phyloP scores from a whole-genome alignment of 2,888 invertebrate genomes.

The Tenodera sinensis region DNA sequence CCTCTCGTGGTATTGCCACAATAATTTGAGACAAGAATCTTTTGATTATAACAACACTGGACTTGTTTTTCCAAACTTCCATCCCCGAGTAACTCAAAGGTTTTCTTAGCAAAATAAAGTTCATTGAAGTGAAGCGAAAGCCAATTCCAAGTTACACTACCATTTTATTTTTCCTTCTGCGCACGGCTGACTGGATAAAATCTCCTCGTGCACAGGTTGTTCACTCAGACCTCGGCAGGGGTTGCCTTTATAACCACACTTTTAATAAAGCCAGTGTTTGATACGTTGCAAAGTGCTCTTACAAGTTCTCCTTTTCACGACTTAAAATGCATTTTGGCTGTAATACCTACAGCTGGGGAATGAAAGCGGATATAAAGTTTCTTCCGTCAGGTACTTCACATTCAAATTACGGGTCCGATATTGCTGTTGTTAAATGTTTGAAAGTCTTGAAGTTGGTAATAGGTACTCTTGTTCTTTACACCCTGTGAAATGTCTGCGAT shows the following conservation, averaged over 20 bases:
- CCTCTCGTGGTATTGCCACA: no score
- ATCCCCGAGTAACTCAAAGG: no score
- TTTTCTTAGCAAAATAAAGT: no score
- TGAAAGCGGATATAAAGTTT: neutral
- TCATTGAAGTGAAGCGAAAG: no score
- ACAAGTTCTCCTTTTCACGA: neutral
- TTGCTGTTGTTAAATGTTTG: neutral
- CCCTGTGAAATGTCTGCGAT: neutral
- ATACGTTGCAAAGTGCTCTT: neutral
- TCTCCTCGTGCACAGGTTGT: neutral
- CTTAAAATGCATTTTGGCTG: neutral
- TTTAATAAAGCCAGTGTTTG: neutral
- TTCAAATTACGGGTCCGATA: neutral
- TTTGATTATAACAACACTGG: no score
- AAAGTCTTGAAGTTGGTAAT: neutral
- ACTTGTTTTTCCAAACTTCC: no score
- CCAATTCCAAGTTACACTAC: neutral
- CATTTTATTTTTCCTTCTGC: neutral
- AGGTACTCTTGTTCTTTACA: neutral
- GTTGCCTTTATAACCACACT: neutral
- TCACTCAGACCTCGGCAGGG: neutral
- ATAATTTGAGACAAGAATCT: no score
- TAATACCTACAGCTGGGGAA: neutral
- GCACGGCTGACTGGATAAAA: neutral
- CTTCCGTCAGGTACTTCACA: neutral